Percentiles rank a stretch among this genome's conserved stretches.
Conservation (phyloP, 2,888 invertebrate genomes). For the Tyria jacobaeae region DNA sequence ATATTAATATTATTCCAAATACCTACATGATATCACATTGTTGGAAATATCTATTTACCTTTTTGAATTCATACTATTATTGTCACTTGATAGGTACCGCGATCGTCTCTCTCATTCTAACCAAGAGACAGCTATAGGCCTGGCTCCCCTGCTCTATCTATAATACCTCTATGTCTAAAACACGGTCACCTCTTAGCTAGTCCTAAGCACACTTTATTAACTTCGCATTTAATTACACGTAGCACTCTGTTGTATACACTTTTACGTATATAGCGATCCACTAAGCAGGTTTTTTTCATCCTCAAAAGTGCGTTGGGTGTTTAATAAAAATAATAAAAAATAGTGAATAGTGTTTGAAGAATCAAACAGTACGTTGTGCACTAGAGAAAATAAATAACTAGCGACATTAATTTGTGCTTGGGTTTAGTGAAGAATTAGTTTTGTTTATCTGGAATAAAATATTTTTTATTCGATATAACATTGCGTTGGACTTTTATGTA, state of each 20-base stretch:
- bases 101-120: no score
- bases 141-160: no score
- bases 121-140: no score
- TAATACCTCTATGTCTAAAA: no score
- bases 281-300: background rate
- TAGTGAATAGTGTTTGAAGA: background rate
- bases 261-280: background rate
- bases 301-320: background rate
- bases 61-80: no score
- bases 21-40: no score
- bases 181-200: background rate
- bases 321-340: background rate
- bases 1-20: no score
- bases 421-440: background rate
- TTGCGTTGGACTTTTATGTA: background rate
- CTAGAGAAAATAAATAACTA: background rate
- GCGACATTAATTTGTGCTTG: background rate
- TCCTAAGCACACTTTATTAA: background rate
- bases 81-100: no score
- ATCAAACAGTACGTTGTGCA: background rate
- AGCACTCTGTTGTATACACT: background rate
- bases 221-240: conserved; percentile 5
- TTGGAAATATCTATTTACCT: no score
- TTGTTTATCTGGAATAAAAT: background rate
- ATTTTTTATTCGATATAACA: background rate